Evolutionary conservation across 2,113 vertebrate genomes (phyloP).

Genomic region (Vulpes vulpes): DNA sequence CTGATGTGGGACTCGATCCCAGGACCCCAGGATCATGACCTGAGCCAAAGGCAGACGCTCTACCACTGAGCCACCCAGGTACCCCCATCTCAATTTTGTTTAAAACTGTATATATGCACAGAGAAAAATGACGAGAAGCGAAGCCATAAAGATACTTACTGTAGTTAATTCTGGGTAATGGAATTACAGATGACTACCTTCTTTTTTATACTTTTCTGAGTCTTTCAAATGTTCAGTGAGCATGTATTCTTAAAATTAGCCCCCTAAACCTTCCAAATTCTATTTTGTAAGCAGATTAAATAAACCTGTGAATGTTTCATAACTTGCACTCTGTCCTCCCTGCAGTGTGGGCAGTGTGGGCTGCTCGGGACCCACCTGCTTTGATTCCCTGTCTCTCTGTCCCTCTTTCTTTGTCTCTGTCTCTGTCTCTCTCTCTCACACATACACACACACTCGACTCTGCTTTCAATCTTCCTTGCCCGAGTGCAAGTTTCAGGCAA

Average conservation of each 20-base stretch:
- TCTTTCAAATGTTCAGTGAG: constrained; percentile 48
- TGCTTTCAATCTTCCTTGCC: constrained; percentile 6
- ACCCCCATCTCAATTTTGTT: constrained; percentile 32
- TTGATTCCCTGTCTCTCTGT: background rate
- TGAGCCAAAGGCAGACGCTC: too few species aligned
- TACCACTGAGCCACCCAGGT: too few species aligned
- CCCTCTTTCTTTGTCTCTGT: background rate
- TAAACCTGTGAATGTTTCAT: constrained; percentile 34
- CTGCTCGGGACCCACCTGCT: background rate
- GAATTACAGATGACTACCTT: background rate
- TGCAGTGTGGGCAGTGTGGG: background rate
- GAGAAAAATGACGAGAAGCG: constrained; percentile 52
- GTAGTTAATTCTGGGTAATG: background rate
- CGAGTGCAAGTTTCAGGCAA: constrained; percentile 44
- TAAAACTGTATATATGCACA: constrained; percentile 22
- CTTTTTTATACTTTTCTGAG: constrained; percentile 49
- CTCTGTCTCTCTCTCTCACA: background rate
- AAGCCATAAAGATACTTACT: constrained; percentile 5
- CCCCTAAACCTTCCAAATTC: background rate
- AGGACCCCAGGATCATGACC: too few species aligned
- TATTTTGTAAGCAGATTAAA: constrained; percentile 25
- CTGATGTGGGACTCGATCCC: too few species aligned
- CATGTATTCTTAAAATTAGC: constrained; percentile 30
- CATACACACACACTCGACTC: background rate
- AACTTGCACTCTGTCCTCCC: constrained; percentile 5